Evolutionary conservation across 2,888 invertebrate species (phyloP).

Genomic region (Lasioglossum marginatum): DNA sequence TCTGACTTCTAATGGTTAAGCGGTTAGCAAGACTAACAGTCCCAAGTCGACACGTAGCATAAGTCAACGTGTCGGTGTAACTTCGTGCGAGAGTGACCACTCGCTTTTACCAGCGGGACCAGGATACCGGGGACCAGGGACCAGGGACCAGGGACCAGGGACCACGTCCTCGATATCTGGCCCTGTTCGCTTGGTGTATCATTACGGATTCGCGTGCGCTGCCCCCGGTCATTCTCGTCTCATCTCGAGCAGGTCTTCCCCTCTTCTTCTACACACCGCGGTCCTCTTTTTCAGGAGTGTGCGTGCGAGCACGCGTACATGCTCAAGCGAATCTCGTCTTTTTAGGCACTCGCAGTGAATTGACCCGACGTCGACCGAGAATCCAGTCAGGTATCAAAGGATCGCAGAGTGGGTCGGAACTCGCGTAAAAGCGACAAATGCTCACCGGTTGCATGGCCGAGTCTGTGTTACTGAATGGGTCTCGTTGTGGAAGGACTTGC

Average conservation of each 20-base stretch:
- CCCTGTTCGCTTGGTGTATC: conserved; percentile 73
- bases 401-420: conserved; percentile 22
- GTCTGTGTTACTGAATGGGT: too few species aligned
- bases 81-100: conserved; percentile 68
- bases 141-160: conserved; percentile 13
- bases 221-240: conserved; percentile 82
- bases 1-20: not conserved
- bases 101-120: conserved; percentile 63
- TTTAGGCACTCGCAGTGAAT: conserved; percentile 68
- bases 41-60: not conserved
- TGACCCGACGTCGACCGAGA: conserved; percentile 61
- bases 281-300: conserved; percentile 34
- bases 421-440: conserved; percentile 14
- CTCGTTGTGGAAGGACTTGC: too few species aligned
- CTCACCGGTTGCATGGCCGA: not conserved
- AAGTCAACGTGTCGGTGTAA: conserved; percentile 36
- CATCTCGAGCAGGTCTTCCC: conserved; percentile 68
- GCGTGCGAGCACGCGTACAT: conserved; percentile 46
- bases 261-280: conserved; percentile 32
- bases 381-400: conserved; percentile 63
- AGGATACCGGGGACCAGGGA: not conserved
- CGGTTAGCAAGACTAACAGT: not conserved
- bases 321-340: conserved; percentile 42
- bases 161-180: conserved; percentile 52
- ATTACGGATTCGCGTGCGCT: conserved; percentile 82